These are phyloP conservation scores for Suricata suricatta DNA, from an alignment of 2,113 vertebrate genomes.

Conservation along the genomic window DNA sequence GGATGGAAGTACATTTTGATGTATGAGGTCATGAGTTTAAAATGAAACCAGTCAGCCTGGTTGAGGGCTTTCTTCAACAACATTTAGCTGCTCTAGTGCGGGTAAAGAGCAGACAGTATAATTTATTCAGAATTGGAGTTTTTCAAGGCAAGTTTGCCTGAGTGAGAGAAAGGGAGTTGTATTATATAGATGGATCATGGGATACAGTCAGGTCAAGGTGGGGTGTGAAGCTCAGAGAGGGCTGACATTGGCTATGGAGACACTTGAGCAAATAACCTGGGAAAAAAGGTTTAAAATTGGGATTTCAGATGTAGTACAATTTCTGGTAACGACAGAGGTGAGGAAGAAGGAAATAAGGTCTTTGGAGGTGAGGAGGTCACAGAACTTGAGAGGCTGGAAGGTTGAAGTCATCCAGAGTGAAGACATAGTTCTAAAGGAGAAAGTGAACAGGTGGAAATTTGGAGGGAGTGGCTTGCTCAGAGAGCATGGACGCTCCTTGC, in stretches of 20 bases:
- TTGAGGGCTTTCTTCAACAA: neutral
- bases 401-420: neutral
- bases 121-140: slow-evolving; percentile 2
- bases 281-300: neutral
- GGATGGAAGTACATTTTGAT: neutral
- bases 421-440: neutral
- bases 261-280: neutral
- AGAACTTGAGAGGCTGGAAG: neutral
- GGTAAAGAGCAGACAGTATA: neutral
- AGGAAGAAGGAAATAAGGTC: neutral
- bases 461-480: neutral
- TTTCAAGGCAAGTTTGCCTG: neutral
- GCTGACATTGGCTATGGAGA: neutral
- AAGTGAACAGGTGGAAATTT: neutral
- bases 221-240: neutral
- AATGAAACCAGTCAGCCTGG: neutral
- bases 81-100: neutral
- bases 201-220: neutral
- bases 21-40: neutral
- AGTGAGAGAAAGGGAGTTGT: neutral
- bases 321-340: neutral
- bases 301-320: neutral
- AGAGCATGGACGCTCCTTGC: neutral
- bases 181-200: neutral
- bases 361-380: neutral